Base-by-base conservation (phyloP, 2,113 vertebrate genomes). In the Cyanoderma ruficeps region DNA sequence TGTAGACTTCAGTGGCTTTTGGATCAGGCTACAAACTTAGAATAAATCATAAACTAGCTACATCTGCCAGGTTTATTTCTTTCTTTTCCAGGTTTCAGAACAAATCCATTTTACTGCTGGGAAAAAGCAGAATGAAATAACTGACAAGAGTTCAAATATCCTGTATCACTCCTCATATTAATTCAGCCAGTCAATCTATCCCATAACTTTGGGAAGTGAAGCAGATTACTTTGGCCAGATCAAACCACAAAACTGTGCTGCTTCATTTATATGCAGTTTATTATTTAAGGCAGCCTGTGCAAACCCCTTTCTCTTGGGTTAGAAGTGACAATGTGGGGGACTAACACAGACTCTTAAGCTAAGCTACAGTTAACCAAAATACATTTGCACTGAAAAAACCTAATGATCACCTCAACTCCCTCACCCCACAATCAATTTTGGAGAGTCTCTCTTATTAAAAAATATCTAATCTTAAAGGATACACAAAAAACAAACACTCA, bases 41-140 rank as follows among this genome's bases (percentile, higher is more conserved):
- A 96, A 91, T 95, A 94, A 94, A 96, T 94, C 90, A 93, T 76
- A 92, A 96, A 93, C 63, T 90, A 44, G 52, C 65, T 94, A 56
- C 46, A 81, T 92, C 93, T 96, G 95, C 96, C 95, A 96, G 89
- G 82, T 86, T 92, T 94, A 71, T 95, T 96, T 95, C 86, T 95
- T 92, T 86, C 75, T 96, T 92, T 93, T 96, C 79, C 64, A 68
- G 68, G 72, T 95, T 95, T 96, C 75, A 93, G 93, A 96, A 92
- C 72, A 89, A 95, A 96, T 84, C 76, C 83, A 87, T 96, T 93
- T 93, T 90, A 93, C 90, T 96, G 94, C 92, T 90, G 94, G 93
- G 93, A 96, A 96, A 95, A 96, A 93, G 23, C 72, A 96, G 86
- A 90, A 92, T 64, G 37, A 96, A 93, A 76, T 80, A 93, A 95